Conservation (phyloP, 2,113 vertebrate species). For the Rana temporaria region DNA sequence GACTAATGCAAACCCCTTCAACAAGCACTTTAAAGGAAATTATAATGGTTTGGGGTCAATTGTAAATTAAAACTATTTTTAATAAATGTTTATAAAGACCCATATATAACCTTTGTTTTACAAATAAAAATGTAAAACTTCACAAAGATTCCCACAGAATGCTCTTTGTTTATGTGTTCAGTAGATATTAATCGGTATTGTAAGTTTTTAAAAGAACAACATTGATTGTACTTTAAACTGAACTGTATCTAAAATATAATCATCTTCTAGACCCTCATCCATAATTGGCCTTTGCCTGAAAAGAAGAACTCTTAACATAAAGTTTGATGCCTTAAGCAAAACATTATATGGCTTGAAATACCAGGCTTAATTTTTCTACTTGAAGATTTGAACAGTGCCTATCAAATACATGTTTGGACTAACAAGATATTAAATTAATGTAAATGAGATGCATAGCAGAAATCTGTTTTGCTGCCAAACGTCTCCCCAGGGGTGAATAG, state of each 20-base stretch:
- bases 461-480: constrained; percentile 66
- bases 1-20: too few species aligned
- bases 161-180: too few species aligned
- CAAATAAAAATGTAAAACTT: too few species aligned
- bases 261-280: background rate
- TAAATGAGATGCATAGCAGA: constrained; percentile 70
- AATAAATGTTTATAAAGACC: too few species aligned
- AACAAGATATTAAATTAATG: constrained; percentile 67
- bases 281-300: constrained; percentile 16
- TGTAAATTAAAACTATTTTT: too few species aligned
- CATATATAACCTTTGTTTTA: too few species aligned
- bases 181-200: too few species aligned
- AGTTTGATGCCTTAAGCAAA: constrained; percentile 18
- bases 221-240: constrained; percentile 10
- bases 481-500: constrained; percentile 72
- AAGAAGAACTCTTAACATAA: constrained; percentile 62
- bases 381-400: constrained; percentile 55
- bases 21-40: too few species aligned
- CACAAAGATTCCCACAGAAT: too few species aligned
- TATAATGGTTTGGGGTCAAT: too few species aligned
- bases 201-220: background rate
- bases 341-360: constrained; percentile 55
- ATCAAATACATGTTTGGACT: constrained; percentile 54
- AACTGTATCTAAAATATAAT: background rate
- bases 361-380: constrained; percentile 57